Percentiles rank a stretch among this genome's conserved stretches.
Evolutionary conservation across 2,888 invertebrate genomes (phyloP).

Genomic region (Aphidoletes aphidimyza): DNA sequence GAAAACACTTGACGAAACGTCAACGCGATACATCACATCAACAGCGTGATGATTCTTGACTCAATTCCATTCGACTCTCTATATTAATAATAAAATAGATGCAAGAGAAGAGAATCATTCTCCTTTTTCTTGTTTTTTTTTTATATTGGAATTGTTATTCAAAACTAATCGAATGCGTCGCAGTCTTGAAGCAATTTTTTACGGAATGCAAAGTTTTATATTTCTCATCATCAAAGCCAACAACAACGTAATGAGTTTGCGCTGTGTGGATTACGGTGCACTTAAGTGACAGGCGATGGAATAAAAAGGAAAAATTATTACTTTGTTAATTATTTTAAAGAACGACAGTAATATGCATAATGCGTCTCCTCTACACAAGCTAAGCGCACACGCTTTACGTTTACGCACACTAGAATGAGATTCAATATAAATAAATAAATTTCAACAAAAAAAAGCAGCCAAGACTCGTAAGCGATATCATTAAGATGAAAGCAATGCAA

Average conservation of each 20-base stretch:
- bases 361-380: too few relatives aligned
- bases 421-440: too few relatives aligned
- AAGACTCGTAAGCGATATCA: too few relatives aligned
- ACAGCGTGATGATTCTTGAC: background rate
- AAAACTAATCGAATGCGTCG: background rate
- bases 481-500: background rate
- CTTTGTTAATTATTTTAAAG: background rate
- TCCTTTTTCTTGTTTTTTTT: background rate
- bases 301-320: constrained; percentile 4
- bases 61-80: background rate
- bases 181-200: background rate
- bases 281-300: background rate
- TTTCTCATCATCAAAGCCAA: background rate
- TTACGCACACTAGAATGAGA: too few relatives aligned
- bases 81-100: background rate
- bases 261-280: background rate
- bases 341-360: constrained; percentile 3
- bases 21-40: background rate
- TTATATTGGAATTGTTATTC: background rate
- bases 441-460: too few relatives aligned
- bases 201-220: too few relatives aligned
- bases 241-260: background rate
- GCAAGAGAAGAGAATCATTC: background rate
- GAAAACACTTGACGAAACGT: constrained; percentile 8
- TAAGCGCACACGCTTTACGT: background rate